Percentiles rank a stretch among this genome's conserved stretches.
Evolutionary conservation across 2,888 invertebrate genomes (phyloP).

Genomic region (Cosmopolites sordidus): DNA sequence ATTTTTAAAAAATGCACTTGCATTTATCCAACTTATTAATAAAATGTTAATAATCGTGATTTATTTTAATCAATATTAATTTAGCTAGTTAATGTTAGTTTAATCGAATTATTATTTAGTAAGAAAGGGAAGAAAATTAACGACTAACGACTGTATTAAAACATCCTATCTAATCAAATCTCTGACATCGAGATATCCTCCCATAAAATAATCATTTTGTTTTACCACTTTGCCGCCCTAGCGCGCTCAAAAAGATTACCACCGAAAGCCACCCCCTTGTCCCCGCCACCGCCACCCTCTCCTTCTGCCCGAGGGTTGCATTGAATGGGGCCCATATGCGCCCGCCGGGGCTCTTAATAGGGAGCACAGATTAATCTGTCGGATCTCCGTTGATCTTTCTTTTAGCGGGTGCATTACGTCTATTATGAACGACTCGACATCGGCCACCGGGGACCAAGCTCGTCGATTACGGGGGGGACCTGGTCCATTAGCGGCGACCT

Average conservation of each 20-base stretch:
- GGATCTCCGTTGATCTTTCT: slow-evolving; percentile 46
- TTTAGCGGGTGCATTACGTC: slow-evolving; percentile 37
- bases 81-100: too few relatives aligned
- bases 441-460: slow-evolving; percentile 33
- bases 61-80: too few relatives aligned
- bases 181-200: neutral
- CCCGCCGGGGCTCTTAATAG: slow-evolving; percentile 47
- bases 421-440: slow-evolving; percentile 42
- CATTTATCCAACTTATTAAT: too few relatives aligned
- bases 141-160: neutral
- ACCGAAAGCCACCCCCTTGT: neutral
- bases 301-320: slow-evolving; percentile 31
- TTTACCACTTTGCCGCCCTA: slow-evolving; percentile 23
- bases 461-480: neutral
- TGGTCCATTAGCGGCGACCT: neutral
- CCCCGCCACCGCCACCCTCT: slow-evolving; percentile 10
- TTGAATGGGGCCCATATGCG: slow-evolving; percentile 38
- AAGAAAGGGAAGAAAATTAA: neutral
- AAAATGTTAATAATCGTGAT: too few relatives aligned
- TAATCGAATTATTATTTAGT: neutral
- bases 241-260: slow-evolving; percentile 16
- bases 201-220: slow-evolving; percentile 23
- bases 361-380: slow-evolving; percentile 47
- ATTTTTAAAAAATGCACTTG: too few relatives aligned
- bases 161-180: slow-evolving; percentile 32